Conservation (phyloP, 2,888 invertebrate species). For the Parnassius mnemosyne region DNA sequence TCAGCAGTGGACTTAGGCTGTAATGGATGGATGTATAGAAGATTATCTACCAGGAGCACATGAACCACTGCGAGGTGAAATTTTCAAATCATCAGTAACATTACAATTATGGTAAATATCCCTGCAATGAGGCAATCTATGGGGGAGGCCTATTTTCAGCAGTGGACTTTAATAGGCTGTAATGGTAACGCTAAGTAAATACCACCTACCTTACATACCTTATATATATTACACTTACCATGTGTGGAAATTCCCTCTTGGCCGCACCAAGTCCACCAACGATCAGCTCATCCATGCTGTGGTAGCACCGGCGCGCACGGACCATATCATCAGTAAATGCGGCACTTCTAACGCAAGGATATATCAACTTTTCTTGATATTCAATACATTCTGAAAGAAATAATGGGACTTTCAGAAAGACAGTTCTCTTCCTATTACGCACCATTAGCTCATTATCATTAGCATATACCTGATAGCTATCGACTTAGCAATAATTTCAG, state of each 20-base stretch:
- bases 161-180: not conserved
- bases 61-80: too few species aligned
- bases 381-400: slow-evolving; percentile 39
- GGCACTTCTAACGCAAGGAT: slow-evolving; percentile 42
- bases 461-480: too few species aligned
- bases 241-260: slow-evolving; percentile 48
- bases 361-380: slow-evolving; percentile 44
- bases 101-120: too few species aligned
- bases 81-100: too few species aligned
- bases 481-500: too few species aligned
- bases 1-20: too few species aligned
- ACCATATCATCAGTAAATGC: slow-evolving; percentile 35
- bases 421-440: not conserved
- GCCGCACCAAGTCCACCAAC: slow-evolving; percentile 44
- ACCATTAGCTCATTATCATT: too few species aligned
- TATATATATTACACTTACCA: slow-evolving; percentile 39
- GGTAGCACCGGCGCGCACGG: slow-evolving; percentile 42
- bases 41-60: too few species aligned
- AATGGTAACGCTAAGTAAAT: not conserved
- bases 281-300: slow-evolving; percentile 46
- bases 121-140: too few species aligned
- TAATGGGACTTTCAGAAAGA: not conserved
- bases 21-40: too few species aligned
- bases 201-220: not conserved
- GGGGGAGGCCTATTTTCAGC: too few species aligned